Evolutionary conservation across 2,888 invertebrate genomes (phyloP).

Genomic region (Microctonus aethiopoides): DNA sequence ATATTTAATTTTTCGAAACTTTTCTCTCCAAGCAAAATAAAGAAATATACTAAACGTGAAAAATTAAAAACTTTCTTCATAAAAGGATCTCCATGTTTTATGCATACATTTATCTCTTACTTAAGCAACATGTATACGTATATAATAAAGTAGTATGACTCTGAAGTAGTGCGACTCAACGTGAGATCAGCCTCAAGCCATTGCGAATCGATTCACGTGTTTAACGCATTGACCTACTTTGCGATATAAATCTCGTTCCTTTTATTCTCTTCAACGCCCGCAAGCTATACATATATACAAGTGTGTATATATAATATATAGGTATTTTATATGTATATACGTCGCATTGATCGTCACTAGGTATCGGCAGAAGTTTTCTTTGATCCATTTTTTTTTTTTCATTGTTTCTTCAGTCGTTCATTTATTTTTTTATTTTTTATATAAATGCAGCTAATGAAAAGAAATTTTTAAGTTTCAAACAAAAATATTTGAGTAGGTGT

Average conservation of each 20-base stretch:
- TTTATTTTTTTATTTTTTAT: neutral
- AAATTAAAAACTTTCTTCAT: too few species aligned
- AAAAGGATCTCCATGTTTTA: too few species aligned
- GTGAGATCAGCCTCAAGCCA: slow-evolving; percentile 32
- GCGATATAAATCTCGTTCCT: slow-evolving; percentile 51
- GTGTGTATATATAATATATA: too few species aligned
- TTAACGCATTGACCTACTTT: slow-evolving; percentile 53
- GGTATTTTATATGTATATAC: too few species aligned
- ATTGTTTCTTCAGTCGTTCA: neutral
- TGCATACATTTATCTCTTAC: too few species aligned
- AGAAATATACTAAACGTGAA: too few species aligned
- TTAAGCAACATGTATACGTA: too few species aligned
- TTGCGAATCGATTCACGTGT: slow-evolving; percentile 49
- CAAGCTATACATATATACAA: neutral
- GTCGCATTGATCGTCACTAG: neutral
- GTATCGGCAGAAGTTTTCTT: neutral
- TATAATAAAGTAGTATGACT: too few species aligned
- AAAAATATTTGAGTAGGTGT: too few species aligned
- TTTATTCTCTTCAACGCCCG: slow-evolving; percentile 37
- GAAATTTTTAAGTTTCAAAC: too few species aligned
- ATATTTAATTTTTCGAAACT: too few species aligned
- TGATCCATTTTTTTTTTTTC: neutral
- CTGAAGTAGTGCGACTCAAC: slow-evolving; percentile 25
- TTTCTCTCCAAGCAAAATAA: too few species aligned
- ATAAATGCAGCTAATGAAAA: neutral